Evolutionary conservation across 2,113 vertebrate species (phyloP).

Genomic region (Sarotherodon lohbergeri): DNA sequence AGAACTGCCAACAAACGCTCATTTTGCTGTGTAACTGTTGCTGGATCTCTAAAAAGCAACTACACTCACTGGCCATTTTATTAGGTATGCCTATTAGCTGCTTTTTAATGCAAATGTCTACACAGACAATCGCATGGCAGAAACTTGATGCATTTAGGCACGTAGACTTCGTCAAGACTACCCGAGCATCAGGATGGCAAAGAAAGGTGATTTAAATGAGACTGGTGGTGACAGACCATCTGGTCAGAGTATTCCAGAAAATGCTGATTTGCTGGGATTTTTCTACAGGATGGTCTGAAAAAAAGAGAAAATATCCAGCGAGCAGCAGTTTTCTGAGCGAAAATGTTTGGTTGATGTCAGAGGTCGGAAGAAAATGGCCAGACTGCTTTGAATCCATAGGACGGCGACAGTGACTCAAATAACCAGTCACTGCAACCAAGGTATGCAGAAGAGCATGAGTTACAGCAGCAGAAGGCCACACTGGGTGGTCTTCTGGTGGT

Average conservation of each 20-base stretch:
- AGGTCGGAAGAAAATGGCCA: not conserved
- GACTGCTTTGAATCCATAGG: not conserved
- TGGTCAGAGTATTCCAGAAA: not conserved
- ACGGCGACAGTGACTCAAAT: accelerated
- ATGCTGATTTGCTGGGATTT: not conserved
- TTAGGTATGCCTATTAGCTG: not conserved
- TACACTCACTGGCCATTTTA: not conserved
- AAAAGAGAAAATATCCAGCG: not conserved
- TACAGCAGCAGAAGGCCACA: not conserved
- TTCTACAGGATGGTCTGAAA: accelerated
- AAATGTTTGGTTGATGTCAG: not conserved
- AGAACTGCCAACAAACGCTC: not conserved
- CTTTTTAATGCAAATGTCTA: not conserved
- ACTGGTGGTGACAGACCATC: not conserved
- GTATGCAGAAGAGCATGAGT: not conserved
- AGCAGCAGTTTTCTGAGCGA: not conserved
- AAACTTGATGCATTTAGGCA: accelerated
- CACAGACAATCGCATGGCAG: not conserved
- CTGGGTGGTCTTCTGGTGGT: not conserved
- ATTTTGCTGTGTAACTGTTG: not conserved
- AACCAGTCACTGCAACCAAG: not conserved
- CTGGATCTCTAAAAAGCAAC: not conserved
- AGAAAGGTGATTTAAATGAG: not conserved
- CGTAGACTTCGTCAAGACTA: not conserved
- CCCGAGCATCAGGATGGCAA: not conserved